Evolutionary conservation across 2,888 invertebrate genomes (phyloP), one percentile per base, ranked within the genome.

Genomic region (Hecatera dysodea): DNA sequence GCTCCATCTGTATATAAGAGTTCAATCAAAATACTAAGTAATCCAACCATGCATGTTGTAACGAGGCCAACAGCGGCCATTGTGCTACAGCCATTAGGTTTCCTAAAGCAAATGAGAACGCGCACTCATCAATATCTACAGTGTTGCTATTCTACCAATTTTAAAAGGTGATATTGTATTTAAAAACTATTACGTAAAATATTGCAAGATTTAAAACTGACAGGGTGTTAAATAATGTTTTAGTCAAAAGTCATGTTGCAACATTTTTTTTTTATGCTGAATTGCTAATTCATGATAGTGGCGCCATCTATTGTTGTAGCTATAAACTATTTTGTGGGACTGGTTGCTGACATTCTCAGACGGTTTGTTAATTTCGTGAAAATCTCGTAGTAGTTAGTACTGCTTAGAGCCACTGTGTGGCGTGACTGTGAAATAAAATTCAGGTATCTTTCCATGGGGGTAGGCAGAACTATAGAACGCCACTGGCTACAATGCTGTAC

Each of bases 221-320:
- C 15, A 33, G 8, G n/a, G 22, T 42, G 1, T 53, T 50, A 42
- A 36, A 61, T 62, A 70, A 78, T 33, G 27, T 56, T 57, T 72
- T 55, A 12, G 36, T 4, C 17, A 24, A n/a, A 24, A 39, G 8
- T 19, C 9, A n/a, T 67, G 42, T 74, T 78, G 74, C 24, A 66
- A 65, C 62, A n/a, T n/a, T n/a, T 42, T 33, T 44, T 67, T 56
- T 44, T 46, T 50, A 22, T 39, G 29, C 27, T 57, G 36, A 52
- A 63, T 65, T 42, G n/a, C n/a, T 60, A 56, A 46, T 53, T 59
- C 6, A 17, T 9, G 9, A 27, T 19, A 15, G 12, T 64, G 15
- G 61, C 78, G 84, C 85, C 84, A 84, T 84, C 84, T 84, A 27
- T 75, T 62, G 53, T 5, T 17, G 8, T 17, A 9, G 46, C 29